Evolutionary conservation across 2,113 vertebrate genomes (phyloP).

Genomic region (Pyrgilauda ruficollis): DNA sequence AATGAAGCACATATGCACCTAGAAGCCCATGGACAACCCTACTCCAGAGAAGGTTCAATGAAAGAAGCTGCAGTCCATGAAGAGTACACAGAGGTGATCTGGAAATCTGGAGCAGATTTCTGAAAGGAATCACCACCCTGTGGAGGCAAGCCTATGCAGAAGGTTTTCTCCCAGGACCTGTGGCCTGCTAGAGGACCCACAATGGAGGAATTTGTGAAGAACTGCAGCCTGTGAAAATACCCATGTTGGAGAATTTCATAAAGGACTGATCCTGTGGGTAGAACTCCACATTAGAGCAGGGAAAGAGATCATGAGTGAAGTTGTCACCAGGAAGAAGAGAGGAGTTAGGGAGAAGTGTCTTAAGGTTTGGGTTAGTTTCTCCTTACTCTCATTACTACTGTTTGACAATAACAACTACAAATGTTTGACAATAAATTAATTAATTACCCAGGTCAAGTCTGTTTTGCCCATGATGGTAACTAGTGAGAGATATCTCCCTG

Average conservation of each 20-base stretch:
- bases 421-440: not conserved
- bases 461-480: not conserved
- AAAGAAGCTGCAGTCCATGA: not conserved
- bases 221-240: not conserved
- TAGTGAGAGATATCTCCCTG: not conserved
- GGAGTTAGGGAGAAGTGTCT: rapidly evolving
- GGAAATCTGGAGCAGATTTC: not conserved
- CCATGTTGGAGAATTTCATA: not conserved
- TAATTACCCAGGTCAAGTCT: not conserved
- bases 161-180: not conserved
- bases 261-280: not conserved
- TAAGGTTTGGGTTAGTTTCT: not conserved
- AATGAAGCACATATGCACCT: not conserved
- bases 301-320: not conserved
- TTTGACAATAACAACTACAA: no score
- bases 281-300: not conserved
- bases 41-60: rapidly evolving
- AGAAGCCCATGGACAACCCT: not conserved
- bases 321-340: not conserved
- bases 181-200: not conserved
- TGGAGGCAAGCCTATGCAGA: not conserved
- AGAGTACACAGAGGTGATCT: no score
- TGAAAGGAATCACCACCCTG: rapidly evolving
- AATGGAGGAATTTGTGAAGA: not conserved
- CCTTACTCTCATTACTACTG: not conserved